Evolutionary conservation across 2,888 invertebrate genomes (phyloP).

Genomic region (Erebia palarica): DNA sequence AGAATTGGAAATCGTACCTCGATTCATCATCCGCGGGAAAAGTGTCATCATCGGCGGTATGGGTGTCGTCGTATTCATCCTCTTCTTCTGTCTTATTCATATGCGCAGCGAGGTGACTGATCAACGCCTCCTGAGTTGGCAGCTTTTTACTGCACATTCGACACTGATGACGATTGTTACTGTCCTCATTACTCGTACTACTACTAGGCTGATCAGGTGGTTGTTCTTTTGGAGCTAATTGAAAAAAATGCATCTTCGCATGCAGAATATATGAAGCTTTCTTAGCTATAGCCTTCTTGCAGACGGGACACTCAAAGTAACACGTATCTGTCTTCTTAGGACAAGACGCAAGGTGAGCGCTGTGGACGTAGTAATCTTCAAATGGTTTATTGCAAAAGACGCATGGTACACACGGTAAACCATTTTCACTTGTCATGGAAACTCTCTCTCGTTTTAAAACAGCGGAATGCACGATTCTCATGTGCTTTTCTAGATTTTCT

Average conservation of each 20-base stretch:
- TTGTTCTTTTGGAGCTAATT: conserved; percentile 30
- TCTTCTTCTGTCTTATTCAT: conserved; percentile 64
- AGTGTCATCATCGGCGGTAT: conserved; percentile 48
- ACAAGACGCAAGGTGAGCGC: conserved; percentile 61
- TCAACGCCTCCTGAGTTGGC: conserved; percentile 62
- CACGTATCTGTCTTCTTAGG: conserved; percentile 51
- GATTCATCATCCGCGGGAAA: conserved; percentile 49
- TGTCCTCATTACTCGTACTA: conserved; percentile 9
- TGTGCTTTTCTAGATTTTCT: conserved; percentile 69
- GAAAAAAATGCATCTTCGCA: conserved; percentile 63
- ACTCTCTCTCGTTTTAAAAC: conserved; percentile 46
- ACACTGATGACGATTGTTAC: conserved; percentile 53
- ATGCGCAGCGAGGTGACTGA: conserved; percentile 70
- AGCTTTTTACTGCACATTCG: conserved; percentile 68
- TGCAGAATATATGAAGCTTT: conserved; percentile 60
- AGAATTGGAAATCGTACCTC: conserved; percentile 49
- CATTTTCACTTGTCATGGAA: conserved; percentile 35
- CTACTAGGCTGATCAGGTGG: conserved; percentile 6
- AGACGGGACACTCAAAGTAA: conserved; percentile 60
- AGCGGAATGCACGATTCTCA: conserved; percentile 68
- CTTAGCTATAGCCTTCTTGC: conserved; percentile 54
- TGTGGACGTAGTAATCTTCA: conserved; percentile 61
- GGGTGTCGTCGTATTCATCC: conserved; percentile 47
- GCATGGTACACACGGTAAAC: conserved; percentile 59
- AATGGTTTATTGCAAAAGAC: conserved; percentile 60